A percentile compares a stretch with the other conserved stretches of the same genome.
Evolutionary conservation across 2,113 vertebrate species (phyloP).

Genomic region (Oncorhynchus kisutch): DNA sequence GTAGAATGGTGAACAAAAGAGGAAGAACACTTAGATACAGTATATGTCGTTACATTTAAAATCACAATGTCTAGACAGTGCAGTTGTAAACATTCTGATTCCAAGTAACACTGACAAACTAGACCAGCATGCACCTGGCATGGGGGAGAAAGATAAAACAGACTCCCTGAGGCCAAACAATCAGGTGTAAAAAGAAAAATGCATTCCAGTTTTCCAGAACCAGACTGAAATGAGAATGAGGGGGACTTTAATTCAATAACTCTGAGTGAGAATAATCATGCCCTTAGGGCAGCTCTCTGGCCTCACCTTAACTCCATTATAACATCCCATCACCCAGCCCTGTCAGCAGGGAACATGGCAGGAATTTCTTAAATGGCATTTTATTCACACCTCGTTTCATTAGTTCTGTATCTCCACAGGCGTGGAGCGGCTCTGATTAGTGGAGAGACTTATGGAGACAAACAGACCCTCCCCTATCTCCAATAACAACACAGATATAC

Average conservation of each 20-base stretch:
- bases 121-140: not conserved
- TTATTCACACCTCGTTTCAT: constrained; percentile 42
- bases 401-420: constrained; percentile 32
- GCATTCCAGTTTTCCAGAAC: constrained; percentile 14
- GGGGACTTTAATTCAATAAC: constrained; percentile 32
- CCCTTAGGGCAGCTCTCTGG: constrained; percentile 25
- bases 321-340: constrained; percentile 36
- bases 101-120: not conserved
- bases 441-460: constrained; percentile 35
- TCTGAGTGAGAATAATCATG: constrained; percentile 35
- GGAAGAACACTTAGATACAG: too few relatives aligned
- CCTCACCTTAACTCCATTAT: constrained; percentile 30
- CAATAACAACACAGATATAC: constrained; percentile 4
- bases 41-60: not conserved
- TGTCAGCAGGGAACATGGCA: constrained; percentile 39
- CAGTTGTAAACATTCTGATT: not conserved
- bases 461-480: constrained; percentile 9
- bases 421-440: constrained; percentile 30
- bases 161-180: constrained; percentile 1
- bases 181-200: constrained; percentile 11
- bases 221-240: constrained; percentile 29
- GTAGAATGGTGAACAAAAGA: not conserved
- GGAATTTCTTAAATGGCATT: constrained; percentile 40
- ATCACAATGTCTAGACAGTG: not conserved
- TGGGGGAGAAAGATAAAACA: not conserved